Conservation (phyloP, 53 echinoderm and acorn worm species). For the Astropecten irregularis region DNA sequence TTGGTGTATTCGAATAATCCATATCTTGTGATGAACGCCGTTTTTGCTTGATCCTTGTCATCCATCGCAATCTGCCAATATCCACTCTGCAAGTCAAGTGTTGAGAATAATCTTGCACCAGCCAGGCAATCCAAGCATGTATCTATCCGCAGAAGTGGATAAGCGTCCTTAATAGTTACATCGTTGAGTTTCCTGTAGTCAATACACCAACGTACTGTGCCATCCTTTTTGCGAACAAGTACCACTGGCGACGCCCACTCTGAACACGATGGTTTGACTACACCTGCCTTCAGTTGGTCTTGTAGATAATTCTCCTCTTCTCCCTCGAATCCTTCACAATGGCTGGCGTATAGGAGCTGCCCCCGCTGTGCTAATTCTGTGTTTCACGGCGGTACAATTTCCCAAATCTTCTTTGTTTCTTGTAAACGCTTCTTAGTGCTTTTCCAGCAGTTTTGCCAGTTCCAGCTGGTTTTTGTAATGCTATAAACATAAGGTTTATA, state of each 20-base stretch:
- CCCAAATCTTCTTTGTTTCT: constrained; percentile 19
- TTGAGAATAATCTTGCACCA: constrained; percentile 8
- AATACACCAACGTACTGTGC: constrained; percentile 29
- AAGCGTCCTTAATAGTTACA: constrained; percentile 15
- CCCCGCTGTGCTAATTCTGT: constrained; percentile 10
- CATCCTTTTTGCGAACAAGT: constrained; percentile 46
- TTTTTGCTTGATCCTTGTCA: constrained; percentile 19
- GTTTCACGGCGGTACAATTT: neutral
- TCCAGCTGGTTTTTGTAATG: neutral
- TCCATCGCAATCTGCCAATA: constrained; percentile 32
- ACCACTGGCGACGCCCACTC: constrained; percentile 40
- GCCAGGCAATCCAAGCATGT: constrained; percentile 41
- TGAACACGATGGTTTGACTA: constrained; percentile 21
- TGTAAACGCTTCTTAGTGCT: neutral
- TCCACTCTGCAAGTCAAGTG: constrained; percentile 26
- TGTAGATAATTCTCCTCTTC: constrained; percentile 23
- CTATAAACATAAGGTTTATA: too few relatives aligned
- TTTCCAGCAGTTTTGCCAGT: constrained; percentile 1
- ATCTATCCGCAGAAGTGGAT: neutral
- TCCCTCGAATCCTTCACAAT: constrained; percentile 10
- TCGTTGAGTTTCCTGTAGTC: constrained; percentile 45
- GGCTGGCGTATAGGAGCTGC: constrained; percentile 29
- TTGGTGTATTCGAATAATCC: constrained; percentile 57
- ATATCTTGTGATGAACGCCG: constrained; percentile 44
- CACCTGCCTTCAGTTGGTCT: constrained; percentile 27